phyloP scores from a whole-genome alignment of 1,140 invertebrate genomes.

The Drosophila aff. region DNA sequence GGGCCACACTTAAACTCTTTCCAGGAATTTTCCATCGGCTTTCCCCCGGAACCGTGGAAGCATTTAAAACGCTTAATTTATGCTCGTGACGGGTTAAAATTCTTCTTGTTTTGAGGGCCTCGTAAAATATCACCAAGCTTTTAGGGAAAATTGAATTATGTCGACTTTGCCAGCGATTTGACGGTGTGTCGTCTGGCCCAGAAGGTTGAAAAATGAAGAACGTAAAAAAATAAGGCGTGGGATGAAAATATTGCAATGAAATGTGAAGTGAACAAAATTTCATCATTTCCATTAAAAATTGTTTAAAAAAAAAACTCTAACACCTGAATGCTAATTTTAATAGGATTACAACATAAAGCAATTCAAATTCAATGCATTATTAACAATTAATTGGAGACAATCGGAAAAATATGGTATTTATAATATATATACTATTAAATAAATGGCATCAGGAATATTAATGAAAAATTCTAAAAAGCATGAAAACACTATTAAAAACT shows the following conservation, averaged over 20 bases:
- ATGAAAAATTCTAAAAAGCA: no score
- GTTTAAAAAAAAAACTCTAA: not conserved
- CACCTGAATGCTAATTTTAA: not conserved
- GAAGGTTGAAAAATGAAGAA: conserved; percentile 11
- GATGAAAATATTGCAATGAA: not conserved
- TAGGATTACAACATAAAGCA: not conserved
- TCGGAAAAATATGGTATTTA: no score
- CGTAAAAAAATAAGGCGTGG: not conserved
- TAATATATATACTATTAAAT: no score
- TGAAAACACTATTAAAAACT: no score
- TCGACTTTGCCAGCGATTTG: conserved; percentile 46
- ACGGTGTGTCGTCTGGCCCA: conserved; percentile 43
- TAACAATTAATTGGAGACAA: no score
- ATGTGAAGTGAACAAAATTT: not conserved
- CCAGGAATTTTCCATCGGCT: not conserved
- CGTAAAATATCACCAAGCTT: conserved; percentile 37
- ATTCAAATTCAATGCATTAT: not conserved
- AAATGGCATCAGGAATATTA: no score
- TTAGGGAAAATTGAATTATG: conserved; percentile 48
- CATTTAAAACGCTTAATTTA: conserved; percentile 56
- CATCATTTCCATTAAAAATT: not conserved
- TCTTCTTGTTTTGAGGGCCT: conserved; percentile 12
- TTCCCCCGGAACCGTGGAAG: not conserved
- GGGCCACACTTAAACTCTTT: conserved; percentile 34
- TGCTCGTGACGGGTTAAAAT: conserved; percentile 21